Evolutionary conservation across 2,888 invertebrate genomes (phyloP).

Genomic region (Blastobasis adustella): DNA sequence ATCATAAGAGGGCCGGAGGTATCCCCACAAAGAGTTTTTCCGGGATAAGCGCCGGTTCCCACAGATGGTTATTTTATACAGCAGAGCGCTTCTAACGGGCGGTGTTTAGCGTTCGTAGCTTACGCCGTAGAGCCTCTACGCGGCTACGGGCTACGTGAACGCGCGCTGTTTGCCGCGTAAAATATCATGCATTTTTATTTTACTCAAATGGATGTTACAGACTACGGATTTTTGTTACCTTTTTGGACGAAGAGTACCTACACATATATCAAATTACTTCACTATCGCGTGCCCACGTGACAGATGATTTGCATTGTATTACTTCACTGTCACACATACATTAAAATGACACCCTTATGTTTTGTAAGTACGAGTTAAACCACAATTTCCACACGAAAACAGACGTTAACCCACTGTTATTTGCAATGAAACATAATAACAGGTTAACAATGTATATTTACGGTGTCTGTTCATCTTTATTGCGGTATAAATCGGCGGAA

Average conservation of each 20-base stretch:
- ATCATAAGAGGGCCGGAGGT: conserved; percentile 72
- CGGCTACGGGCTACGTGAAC: conserved; percentile 4
- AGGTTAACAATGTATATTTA: conserved; percentile 57
- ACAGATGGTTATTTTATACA: conserved; percentile 74
- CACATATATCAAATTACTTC: background rate
- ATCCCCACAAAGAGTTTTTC: conserved; percentile 69
- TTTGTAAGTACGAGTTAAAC: background rate
- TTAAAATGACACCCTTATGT: background rate
- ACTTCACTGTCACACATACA: background rate
- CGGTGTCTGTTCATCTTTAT: conserved; percentile 57
- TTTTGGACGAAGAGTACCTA: background rate
- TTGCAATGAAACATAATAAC: conserved; percentile 42
- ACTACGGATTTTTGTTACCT: background rate
- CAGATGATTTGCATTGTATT: background rate
- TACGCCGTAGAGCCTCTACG: conserved; percentile 28
- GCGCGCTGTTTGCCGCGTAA: too few species aligned
- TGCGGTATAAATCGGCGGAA: conserved; percentile 68
- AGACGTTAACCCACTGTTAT: background rate
- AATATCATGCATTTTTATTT: too few species aligned
- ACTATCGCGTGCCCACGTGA: background rate
- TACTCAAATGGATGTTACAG: too few species aligned
- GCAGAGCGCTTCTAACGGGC: conserved; percentile 60
- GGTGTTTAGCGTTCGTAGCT: conserved; percentile 32
- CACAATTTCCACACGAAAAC: too few species aligned
- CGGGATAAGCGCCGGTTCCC: conserved; percentile 63